These are phyloP conservation scores for Parauchenoglanis punctatus DNA, from an alignment of 2,797 vertebrate species.

Conservation along the genomic window DNA sequence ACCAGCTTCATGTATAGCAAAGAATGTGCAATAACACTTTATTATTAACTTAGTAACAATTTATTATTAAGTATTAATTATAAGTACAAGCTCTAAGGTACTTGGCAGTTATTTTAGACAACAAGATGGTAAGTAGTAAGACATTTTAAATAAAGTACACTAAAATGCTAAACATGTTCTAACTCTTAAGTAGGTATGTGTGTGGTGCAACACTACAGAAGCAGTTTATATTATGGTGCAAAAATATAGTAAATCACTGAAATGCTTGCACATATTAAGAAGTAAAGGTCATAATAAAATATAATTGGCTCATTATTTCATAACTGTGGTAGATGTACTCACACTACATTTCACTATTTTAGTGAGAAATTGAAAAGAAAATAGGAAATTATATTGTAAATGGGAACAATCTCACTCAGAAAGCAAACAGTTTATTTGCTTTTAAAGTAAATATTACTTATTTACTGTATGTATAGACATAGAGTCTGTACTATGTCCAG, in stretches of 20 bases:
- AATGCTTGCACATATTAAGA: not conserved
- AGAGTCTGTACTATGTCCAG: not conserved
- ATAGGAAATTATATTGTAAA: not conserved
- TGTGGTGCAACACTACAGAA: not conserved
- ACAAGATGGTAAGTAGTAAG: not conserved
- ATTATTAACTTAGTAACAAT: not conserved
- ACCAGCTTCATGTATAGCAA: not conserved
- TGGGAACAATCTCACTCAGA: not conserved
- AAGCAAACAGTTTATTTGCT: not conserved
- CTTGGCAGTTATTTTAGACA: not conserved
- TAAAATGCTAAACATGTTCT: not conserved
- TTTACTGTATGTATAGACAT: not conserved
- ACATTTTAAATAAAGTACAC: not conserved
- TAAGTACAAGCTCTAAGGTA: not conserved
- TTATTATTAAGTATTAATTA: not conserved
- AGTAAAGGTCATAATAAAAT: not conserved
- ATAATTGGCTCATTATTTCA: not conserved
- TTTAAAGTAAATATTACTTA: not conserved
- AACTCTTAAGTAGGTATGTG: not conserved
- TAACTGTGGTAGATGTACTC: not conserved
- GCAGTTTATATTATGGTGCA: not conserved
- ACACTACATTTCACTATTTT: not conserved
- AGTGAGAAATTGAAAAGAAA: not conserved
- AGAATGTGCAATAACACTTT: not conserved
- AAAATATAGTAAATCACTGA: not conserved